These are phyloP conservation scores for Anabacerthia variegaticeps DNA, from an alignment of 2,797 vertebrate species.

Conservation along the genomic window DNA sequence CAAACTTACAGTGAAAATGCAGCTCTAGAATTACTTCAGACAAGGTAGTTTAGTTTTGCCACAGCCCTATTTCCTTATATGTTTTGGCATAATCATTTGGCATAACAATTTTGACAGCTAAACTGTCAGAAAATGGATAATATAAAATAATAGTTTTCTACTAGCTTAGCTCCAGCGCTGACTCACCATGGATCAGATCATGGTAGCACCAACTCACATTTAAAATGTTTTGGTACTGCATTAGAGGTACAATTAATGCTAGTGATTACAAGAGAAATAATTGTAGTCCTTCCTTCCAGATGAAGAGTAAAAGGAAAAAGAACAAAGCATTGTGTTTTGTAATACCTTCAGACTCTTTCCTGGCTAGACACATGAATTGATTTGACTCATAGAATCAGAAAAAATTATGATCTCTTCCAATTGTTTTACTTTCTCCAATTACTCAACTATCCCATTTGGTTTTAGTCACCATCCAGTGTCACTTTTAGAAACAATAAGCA, in stretches of 20 bases:
- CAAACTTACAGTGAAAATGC: neutral
- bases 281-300: neutral
- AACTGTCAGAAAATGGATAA: neutral
- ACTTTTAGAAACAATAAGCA: neutral
- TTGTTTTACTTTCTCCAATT: constrained; percentile 10
- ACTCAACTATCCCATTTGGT: neutral
- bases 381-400: constrained; percentile 39
- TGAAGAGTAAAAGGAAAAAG: neutral
- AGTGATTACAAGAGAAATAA: neutral
- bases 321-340: neutral
- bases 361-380: neutral
- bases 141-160: neutral
- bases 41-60: neutral
- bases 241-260: neutral
- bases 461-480: neutral
- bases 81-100: neutral
- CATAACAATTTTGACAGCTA: neutral
- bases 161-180: neutral
- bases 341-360: neutral
- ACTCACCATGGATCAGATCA: neutral
- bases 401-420: constrained; percentile 4
- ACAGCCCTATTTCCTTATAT: neutral
- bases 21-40: neutral
- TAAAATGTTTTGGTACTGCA: neutral
- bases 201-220: neutral